Conservation (phyloP, 2,113 vertebrate genomes). For the Embiotoca jacksoni region DNA sequence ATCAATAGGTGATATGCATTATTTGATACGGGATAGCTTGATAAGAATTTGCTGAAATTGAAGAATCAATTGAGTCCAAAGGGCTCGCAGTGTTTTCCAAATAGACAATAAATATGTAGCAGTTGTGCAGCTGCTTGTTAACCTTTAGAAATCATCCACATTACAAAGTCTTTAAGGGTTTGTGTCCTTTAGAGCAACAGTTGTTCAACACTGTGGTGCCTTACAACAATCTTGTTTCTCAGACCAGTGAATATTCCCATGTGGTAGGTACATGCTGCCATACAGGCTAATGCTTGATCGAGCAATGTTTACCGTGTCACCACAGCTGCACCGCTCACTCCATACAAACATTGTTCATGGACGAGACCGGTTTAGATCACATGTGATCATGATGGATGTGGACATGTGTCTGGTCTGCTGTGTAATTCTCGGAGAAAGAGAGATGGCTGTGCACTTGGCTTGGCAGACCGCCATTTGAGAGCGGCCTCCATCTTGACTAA, state of each 20-base stretch:
- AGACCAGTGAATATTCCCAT: constrained; percentile 17
- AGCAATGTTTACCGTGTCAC: constrained; percentile 25
- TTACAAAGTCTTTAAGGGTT: too few relatives aligned
- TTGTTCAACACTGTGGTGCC: neutral
- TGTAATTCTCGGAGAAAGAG: constrained; percentile 37
- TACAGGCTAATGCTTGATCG: constrained; percentile 11
- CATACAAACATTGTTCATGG: constrained; percentile 32
- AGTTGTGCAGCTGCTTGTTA: too few relatives aligned
- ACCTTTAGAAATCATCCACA: too few relatives aligned
- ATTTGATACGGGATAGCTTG: too few relatives aligned
- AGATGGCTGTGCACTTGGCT: constrained; percentile 39
- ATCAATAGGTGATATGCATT: too few relatives aligned
- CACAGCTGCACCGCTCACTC: constrained; percentile 11
- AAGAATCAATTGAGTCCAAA: too few relatives aligned
- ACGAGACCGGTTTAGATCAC: constrained; percentile 49
- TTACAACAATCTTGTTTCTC: constrained; percentile 10
- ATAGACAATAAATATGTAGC: too few relatives aligned
- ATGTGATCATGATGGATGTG: constrained; percentile 59
- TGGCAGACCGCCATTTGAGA: constrained; percentile 62
- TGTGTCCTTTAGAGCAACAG: too few relatives aligned
- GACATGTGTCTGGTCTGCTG: constrained; percentile 59
- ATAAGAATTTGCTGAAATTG: too few relatives aligned
- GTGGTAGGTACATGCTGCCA: neutral
- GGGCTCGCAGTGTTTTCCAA: too few relatives aligned
- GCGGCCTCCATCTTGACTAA: constrained; percentile 61